Conservation (phyloP, 2,113 vertebrate genomes). For the Sitta europaea region DNA sequence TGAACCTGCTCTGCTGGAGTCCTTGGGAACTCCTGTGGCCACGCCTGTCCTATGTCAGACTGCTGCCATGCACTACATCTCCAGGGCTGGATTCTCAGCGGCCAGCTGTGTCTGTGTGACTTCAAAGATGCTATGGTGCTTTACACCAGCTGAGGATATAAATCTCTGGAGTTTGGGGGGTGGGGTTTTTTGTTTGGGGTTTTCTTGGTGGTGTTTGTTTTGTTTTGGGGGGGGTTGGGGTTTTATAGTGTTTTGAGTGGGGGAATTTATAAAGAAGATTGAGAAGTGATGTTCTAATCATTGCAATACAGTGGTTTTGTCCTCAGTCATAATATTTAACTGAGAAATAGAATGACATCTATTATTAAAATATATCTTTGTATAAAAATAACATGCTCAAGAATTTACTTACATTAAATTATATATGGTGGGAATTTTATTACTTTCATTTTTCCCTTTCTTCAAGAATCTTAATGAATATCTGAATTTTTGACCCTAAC, state of each 20-base stretch:
- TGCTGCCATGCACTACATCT: not conserved
- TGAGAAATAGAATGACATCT: conserved; percentile 23
- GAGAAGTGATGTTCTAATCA: conserved; percentile 11
- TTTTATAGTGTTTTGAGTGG: not conserved
- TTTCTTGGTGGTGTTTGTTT: not conserved
- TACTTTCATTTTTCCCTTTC: not conserved
- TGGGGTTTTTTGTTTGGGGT: not conserved
- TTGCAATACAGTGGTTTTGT: not conserved
- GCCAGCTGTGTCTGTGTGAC: not conserved
- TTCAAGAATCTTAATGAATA: not conserved
- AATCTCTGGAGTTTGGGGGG: not conserved
- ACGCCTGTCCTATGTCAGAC: not conserved
- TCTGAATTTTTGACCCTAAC: not conserved
- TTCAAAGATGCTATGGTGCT: not conserved
- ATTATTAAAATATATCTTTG: conserved; percentile 47
- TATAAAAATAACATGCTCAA: conserved; percentile 39
- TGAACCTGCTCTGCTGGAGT: not conserved
- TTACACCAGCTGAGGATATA: not conserved
- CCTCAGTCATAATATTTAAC: not conserved
- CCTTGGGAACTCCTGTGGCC: not conserved
- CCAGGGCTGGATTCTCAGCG: not conserved
- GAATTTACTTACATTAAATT: conserved; percentile 50
- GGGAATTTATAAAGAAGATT: not conserved
- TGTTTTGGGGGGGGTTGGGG: not conserved
- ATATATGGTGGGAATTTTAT: not conserved